phyloP scores from a whole-genome alignment of 2,888 invertebrate species.

The Drosophila ustulata region DNA sequence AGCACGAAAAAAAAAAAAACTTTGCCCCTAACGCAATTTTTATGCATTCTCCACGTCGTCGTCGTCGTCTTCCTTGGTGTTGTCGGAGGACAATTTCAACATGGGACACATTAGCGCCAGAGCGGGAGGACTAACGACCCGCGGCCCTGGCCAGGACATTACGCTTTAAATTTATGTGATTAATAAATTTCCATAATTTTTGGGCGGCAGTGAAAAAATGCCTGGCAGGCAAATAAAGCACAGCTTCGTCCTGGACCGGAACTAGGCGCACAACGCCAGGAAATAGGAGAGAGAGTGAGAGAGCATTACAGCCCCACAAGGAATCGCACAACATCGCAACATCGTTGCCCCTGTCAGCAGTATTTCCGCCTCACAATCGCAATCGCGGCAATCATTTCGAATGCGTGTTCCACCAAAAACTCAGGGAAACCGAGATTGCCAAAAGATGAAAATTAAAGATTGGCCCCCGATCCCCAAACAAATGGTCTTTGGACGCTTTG shows the following conservation, averaged over 20 bases:
- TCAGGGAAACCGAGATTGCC: constrained; percentile 64
- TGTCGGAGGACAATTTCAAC: constrained; percentile 60
- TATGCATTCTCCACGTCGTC: constrained; percentile 58
- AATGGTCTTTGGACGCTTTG: constrained; percentile 6
- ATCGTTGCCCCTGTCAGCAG: constrained; percentile 54
- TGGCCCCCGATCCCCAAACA: constrained; percentile 34
- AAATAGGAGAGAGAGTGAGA: background rate
- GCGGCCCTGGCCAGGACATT: constrained; percentile 63
- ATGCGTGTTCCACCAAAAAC: constrained; percentile 20
- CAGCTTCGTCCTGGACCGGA: constrained; percentile 29
- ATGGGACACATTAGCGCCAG: constrained; percentile 75
- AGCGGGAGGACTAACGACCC: constrained; percentile 59
- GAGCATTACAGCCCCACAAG: constrained; percentile 44
- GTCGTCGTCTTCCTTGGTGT: background rate
- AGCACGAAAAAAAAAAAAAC: constrained; percentile 20
- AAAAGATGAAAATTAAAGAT: constrained; percentile 76
- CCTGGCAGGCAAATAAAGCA: constrained; percentile 59
- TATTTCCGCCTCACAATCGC: constrained; percentile 28
- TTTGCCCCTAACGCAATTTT: constrained; percentile 72
- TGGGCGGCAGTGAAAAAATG: constrained; percentile 37
- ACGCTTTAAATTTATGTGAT: constrained; percentile 81
- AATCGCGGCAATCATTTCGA: constrained; percentile 38
- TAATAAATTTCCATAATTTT: constrained; percentile 82
- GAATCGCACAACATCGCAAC: constrained; percentile 42
- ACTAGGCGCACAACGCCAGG: constrained; percentile 45